Evolutionary conservation across 1,140 invertebrate species (phyloP).

Genomic region (Lordiphosa clarofinis): DNA sequence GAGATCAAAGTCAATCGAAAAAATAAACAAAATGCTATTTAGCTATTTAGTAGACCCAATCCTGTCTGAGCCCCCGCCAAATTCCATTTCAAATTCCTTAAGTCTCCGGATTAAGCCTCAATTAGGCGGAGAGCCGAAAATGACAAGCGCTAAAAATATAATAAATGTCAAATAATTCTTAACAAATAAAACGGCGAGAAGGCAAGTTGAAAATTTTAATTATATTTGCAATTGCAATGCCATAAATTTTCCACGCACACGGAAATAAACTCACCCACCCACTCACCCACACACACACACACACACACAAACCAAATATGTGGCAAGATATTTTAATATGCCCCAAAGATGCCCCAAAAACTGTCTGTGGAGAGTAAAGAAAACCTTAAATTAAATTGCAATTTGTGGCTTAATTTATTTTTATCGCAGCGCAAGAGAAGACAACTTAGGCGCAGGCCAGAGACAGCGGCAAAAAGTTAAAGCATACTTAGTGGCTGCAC

Average conservation of each 20-base stretch:
- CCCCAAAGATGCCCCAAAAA: slow-evolving; percentile 44
- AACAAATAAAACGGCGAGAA: slow-evolving; percentile 5
- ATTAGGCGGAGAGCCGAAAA: slow-evolving; percentile 34
- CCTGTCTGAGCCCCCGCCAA: slow-evolving; percentile 14
- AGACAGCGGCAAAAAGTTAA: slow-evolving; percentile 35
- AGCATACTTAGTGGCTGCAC: slow-evolving; percentile 56
- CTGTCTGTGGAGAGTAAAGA: slow-evolving; percentile 42
- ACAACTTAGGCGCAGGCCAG: slow-evolving; percentile 19
- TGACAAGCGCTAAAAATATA: slow-evolving; percentile 50
- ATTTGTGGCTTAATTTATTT: slow-evolving; percentile 79
- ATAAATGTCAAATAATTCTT: slow-evolving; percentile 52
- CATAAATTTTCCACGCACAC: slow-evolving; percentile 56
- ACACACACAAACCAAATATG: slow-evolving; percentile 62
- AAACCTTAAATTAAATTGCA: slow-evolving; percentile 79
- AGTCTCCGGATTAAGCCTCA: slow-evolving; percentile 27
- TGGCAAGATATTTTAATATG: slow-evolving; percentile 78
- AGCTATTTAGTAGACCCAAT: too few relatives aligned
- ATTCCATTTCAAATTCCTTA: slow-evolving; percentile 39
- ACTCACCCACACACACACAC: slow-evolving; percentile 24
- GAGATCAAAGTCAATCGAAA: too few relatives aligned
- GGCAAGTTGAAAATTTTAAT: slow-evolving; percentile 73
- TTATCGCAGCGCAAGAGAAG: slow-evolving; percentile 44
- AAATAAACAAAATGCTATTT: too few relatives aligned
- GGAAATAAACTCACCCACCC: slow-evolving; percentile 17
- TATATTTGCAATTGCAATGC: slow-evolving; percentile 77